Evolutionary conservation across 2,888 invertebrate genomes (phyloP), one percentile per base, ranked within the genome.

Genomic region (Athalia circularis): DNA sequence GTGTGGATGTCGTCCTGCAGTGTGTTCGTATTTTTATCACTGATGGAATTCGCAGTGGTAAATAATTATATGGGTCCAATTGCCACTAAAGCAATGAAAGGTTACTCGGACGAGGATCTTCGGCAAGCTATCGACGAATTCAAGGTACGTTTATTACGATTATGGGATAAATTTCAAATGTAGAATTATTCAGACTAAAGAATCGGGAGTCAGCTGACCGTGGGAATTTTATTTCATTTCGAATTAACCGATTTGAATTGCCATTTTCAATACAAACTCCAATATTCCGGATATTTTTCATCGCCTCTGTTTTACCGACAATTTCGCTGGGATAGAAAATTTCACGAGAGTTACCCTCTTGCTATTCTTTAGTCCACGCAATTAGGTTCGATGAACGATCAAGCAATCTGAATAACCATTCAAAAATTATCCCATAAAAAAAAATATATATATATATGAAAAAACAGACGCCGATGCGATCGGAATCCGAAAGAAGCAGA

Each of bases 1-100:
- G 95, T 96, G 0, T 97, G 96, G 96, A 97, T 96, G 97, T 97
- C 96, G 0, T 96, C 96, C 0, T 97, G 96, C 88, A 96, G 97
- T 3, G 96, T 97, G 13, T 97, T 97, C 90, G 97, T 97, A n/a
- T 97, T 97, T 88, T 93, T 97, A 77, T 96, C 96, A 0, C 92
- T 96, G 50, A 96, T 97, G 94, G 97, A 97, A 91, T 97, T 97
- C 88, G 97, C 97, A 0, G 94, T 97, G 3, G 97, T 97, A 64
- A 97, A 97, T 88, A 96, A 96, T 90, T 97, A 95, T 88, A 94
- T 95, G 94, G 97, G 97, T 0, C 96, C 96, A 0, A 94, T 96
- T 0, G 96, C 96, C 9, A 96, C 96, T 0, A 96, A 96, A 89
- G 95, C 95, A 4, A 96, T 96, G 96, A 96, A 96, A 87, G 96